phyloP scores from a whole-genome alignment of 2,113 vertebrate species.

The Ophthalmolycus amberensis region DNA sequence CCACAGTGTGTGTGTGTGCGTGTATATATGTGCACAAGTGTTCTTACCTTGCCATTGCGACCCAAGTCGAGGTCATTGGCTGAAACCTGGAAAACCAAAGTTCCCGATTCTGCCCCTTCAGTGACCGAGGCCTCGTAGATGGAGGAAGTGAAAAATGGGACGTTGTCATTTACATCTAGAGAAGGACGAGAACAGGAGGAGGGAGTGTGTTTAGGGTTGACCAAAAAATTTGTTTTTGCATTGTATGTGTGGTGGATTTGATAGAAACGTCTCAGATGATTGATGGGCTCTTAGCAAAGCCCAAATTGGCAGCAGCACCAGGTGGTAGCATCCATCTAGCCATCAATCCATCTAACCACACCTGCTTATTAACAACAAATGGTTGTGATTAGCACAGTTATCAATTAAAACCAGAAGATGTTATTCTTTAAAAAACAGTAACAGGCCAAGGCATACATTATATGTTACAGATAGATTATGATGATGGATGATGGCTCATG shows the following conservation, averaged over 20 bases:
- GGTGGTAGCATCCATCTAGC: neutral
- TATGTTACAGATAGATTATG: neutral
- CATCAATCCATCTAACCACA: neutral
- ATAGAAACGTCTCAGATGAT: neutral
- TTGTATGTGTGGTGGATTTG: neutral
- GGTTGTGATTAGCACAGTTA: neutral
- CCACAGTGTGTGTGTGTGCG: neutral
- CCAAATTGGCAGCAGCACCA: neutral
- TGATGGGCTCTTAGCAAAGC: neutral
- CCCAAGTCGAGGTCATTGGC: constrained; percentile 89
- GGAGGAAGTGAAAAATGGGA: constrained; percentile 92
- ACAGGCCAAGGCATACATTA: neutral
- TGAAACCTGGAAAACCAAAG: constrained; percentile 88
- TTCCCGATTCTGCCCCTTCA: constrained; percentile 87
- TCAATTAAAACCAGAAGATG: neutral
- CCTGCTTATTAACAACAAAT: neutral
- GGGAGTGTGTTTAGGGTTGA: neutral
- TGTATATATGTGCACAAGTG: neutral
- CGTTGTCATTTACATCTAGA: constrained; percentile 93
- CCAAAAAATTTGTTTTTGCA: neutral
- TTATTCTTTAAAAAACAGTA: neutral
- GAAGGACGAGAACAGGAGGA: neutral
- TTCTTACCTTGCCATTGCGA: constrained; percentile 87
- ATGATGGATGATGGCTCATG: neutral
- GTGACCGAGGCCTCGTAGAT: constrained; percentile 90